A percentile compares a stretch with the other conserved stretches of the same genome.
phyloP scores from a whole-genome alignment of 2,888 invertebrate genomes.

The Drosophila picticornis region DNA sequence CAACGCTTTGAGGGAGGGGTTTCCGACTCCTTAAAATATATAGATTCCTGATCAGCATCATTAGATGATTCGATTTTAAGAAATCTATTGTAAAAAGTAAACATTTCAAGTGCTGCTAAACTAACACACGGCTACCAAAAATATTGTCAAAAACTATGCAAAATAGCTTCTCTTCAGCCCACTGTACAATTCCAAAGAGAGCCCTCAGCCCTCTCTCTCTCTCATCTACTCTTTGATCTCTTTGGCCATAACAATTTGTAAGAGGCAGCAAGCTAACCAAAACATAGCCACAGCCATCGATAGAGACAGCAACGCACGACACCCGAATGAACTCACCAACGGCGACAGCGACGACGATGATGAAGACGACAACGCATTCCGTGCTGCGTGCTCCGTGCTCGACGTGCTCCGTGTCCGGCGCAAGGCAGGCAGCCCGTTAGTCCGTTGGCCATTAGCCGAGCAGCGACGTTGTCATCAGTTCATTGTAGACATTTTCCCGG shows the following conservation, averaged over 20 bases:
- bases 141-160: not conserved
- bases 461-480: conserved; percentile 60
- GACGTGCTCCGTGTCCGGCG: conserved; percentile 52
- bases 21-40: not conserved
- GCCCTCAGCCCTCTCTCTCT: not conserved
- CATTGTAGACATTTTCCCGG: conserved; percentile 82
- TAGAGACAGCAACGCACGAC: conserved; percentile 42
- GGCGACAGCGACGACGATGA: conserved; percentile 16
- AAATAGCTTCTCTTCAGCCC: not conserved
- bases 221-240: not conserved
- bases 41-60: not conserved
- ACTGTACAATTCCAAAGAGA: conserved; percentile 37
- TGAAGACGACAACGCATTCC: conserved; percentile 47
- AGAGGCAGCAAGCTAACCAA: conserved; percentile 48
- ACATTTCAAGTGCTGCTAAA: not conserved
- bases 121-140: not conserved
- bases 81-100: not conserved
- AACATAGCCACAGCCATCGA: conserved; percentile 46
- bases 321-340: conserved; percentile 14
- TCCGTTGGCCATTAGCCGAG: conserved; percentile 24
- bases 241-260: conserved; percentile 30
- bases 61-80: not conserved
- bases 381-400: conserved; percentile 36
- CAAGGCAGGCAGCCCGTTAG: conserved; percentile 35
- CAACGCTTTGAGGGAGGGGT: rapidly evolving